Base-by-base conservation (phyloP, 2,797 vertebrate genomes). In the Falco cherrug region DNA sequence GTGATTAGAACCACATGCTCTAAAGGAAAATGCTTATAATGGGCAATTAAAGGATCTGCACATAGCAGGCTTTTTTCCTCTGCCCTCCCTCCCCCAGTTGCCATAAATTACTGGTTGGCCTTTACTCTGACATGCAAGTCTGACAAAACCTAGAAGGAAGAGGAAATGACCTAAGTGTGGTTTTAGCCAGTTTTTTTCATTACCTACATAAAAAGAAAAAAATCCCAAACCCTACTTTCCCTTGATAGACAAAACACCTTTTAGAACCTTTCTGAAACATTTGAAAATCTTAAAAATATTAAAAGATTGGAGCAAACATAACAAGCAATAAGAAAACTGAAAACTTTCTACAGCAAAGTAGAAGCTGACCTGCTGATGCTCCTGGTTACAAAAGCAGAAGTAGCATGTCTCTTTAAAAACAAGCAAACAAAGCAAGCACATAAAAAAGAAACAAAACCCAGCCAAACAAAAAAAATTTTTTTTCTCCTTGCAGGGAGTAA, bases 91-190 rank as follows among this genome's bases (percentile, higher is more conserved):
- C 93, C 92, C 85, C 73, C 87, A 84, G 79, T 91, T 96, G 94
- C 94, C 85, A 78, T 96, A 96, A 97, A 95, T 97, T 96, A 92
- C 91, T 95, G 69, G 82, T 91, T 94, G 93, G 96, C 89, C 83
- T 97, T 96, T 96, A 92, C 89, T 92, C 89, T 95, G 95, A 97
- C 56, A 47, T 78, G 83, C 69, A 75, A 86, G 95, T 78, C 91
- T 94, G 89, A 93, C 91, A 95, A 96, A 95, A 97, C 96, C 96
- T 96, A 93, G 96, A 97, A 96, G 94, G 96, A 96, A 95, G 95
- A 97, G 93, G 96, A 96, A 96, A 95, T 96, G 93, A 95, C 80
- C 85, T 96, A 92, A 96, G 91, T 96, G 95, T 94, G 95, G 95
- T 94, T 97, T 94, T 88, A 91, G 89, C 47, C 75, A 65, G 56